Percentiles rank a stretch among this genome's conserved stretches.
These are phyloP conservation scores for Podabrus alpinus DNA, from an alignment of 2,888 invertebrate species.

Conservation along the genomic window DNA sequence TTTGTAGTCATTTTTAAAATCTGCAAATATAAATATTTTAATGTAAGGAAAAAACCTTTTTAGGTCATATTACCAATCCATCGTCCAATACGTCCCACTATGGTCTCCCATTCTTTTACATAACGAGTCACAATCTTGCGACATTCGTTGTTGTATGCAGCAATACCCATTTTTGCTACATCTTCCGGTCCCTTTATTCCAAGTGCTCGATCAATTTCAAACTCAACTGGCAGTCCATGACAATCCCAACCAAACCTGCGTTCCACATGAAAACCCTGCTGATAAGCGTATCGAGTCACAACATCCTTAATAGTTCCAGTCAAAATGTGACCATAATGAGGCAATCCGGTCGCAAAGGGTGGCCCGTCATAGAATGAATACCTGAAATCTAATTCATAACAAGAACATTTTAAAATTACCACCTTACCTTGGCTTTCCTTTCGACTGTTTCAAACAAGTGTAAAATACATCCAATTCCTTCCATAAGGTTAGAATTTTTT, in stretches of 20 bases:
- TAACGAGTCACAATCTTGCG: slow-evolving; percentile 97
- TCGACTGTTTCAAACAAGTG: slow-evolving; percentile 85
- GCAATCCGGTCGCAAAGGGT: slow-evolving; percentile 98
- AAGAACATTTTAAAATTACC: background rate
- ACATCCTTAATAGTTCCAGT: slow-evolving; percentile 99
- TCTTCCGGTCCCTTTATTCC: slow-evolving; percentile 95
- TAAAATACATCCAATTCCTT: slow-evolving; percentile 86
- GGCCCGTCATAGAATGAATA: slow-evolving; percentile 99
- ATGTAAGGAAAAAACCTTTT: background rate
- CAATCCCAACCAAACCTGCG: slow-evolving; percentile 99
- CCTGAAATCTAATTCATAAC: slow-evolving; percentile 51
- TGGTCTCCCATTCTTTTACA: slow-evolving; percentile 87
- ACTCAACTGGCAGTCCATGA: slow-evolving; percentile 96
- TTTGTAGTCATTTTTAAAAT: slow-evolving; percentile 98
- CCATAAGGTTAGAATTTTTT: slow-evolving; percentile 83
- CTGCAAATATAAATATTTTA: slow-evolving; percentile 55
- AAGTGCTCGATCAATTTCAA: slow-evolving; percentile 87
- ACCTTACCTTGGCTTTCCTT: slow-evolving; percentile 78
- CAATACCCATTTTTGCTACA: slow-evolving; percentile 95
- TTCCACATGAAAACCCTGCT: slow-evolving; percentile 89
- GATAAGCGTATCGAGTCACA: slow-evolving; percentile 95
- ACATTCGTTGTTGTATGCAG: slow-evolving; percentile 93
- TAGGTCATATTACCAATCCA: slow-evolving; percentile 79
- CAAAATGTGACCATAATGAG: slow-evolving; percentile 98
- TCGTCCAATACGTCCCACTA: slow-evolving; percentile 87